A percentile compares a stretch with the other conserved stretches of the same genome.
Conservation (phyloP, 1,140 invertebrate genomes). For the Eciton burchellii region DNA sequence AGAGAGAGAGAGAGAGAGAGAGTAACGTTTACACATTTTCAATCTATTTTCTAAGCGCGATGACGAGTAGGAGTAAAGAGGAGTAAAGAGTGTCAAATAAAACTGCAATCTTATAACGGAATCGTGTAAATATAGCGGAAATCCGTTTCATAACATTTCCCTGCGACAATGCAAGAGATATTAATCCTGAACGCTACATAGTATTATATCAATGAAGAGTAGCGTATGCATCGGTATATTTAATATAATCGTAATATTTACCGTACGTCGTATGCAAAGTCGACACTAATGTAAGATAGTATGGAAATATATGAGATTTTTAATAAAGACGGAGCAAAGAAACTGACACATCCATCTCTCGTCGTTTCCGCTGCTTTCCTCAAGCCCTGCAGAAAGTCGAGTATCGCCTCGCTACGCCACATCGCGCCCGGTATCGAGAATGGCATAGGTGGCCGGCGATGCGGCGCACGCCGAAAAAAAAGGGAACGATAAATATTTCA, state of each 20-base stretch:
- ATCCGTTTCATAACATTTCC: conserved; percentile 37
- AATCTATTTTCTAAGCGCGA: conserved; percentile 54
- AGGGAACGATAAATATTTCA: conserved; percentile 52
- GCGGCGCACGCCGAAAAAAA: not conserved
- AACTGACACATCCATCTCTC: not conserved
- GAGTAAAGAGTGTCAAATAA: not conserved
- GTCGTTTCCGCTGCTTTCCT: not conserved
- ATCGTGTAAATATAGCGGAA: conserved; percentile 63
- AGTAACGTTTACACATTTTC: not conserved
- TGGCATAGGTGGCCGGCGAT: not conserved
- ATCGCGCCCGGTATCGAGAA: not conserved
- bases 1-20: no score
- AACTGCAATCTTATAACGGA: not conserved
- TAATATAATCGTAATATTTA: conserved; percentile 51
- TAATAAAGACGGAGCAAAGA: conserved; percentile 43
- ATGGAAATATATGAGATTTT: conserved; percentile 69
- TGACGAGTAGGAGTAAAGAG: no score
- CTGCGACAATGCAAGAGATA: conserved; percentile 28
- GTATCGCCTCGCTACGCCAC: not conserved
- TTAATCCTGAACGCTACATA: conserved; percentile 58
- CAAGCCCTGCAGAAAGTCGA: conserved; percentile 10
- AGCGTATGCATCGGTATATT: conserved; percentile 45
- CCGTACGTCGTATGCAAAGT: conserved; percentile 48
- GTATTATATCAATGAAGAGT: conserved; percentile 57
- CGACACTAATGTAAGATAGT: conserved; percentile 57